A percentile compares a stretch with the other conserved stretches of the same genome.
Evolutionary conservation across 2,797 vertebrate species (phyloP).

Genomic region (Megaceryle alcyon): DNA sequence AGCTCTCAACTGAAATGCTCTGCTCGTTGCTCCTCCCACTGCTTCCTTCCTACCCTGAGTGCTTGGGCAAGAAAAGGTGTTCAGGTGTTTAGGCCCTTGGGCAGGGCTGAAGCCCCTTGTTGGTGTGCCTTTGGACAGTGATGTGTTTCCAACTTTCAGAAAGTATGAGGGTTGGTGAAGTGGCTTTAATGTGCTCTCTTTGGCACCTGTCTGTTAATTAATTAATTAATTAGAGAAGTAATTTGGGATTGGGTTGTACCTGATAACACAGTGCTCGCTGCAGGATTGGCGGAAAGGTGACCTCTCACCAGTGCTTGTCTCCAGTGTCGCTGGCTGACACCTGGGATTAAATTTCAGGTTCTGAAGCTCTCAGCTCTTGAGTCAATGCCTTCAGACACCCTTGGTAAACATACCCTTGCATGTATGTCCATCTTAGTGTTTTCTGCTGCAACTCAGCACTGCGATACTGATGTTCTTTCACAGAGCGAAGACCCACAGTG

Average conservation of each 20-base stretch:
- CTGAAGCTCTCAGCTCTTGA: neutral
- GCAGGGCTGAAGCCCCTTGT: neutral
- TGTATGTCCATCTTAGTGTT: accelerated
- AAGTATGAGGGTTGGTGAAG: neutral
- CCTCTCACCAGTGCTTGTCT: neutral
- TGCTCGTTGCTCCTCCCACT: neutral
- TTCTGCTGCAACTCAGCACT: neutral
- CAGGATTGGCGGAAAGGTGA: neutral
- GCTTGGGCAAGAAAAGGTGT: neutral
- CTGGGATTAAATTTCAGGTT: constrained; percentile 1
- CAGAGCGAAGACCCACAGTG: neutral
- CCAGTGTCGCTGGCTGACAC: neutral
- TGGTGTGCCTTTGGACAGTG: neutral
- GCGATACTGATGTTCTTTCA: accelerated
- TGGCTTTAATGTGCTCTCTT: neutral
- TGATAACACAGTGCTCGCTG: neutral
- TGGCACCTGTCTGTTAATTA: neutral
- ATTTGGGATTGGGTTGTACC: neutral
- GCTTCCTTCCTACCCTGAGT: neutral
- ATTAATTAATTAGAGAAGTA: constrained; percentile 19
- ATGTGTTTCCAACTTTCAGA: neutral
- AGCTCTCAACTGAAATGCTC: neutral
- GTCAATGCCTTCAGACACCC: neutral
- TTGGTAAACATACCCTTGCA: neutral
- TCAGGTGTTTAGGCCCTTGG: neutral